Conservation (phyloP, 2,113 vertebrate species). For the Ia io region DNA sequence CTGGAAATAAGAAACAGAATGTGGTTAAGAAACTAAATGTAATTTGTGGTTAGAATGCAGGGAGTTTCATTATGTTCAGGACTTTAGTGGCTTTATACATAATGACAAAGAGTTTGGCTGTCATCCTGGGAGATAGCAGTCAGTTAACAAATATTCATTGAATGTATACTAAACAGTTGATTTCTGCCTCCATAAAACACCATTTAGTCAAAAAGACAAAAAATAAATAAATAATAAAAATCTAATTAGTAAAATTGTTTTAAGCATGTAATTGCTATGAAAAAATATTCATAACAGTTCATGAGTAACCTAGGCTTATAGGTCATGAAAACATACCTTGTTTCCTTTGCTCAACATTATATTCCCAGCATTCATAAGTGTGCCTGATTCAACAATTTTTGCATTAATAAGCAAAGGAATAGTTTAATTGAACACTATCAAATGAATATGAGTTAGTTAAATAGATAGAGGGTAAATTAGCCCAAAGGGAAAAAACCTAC, state of each 20-base stretch:
- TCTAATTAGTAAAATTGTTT: background rate
- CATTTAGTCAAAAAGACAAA: background rate
- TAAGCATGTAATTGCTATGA: background rate
- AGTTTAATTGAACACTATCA: background rate
- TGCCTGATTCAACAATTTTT: background rate
- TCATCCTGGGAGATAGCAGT: background rate
- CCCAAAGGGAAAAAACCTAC: background rate
- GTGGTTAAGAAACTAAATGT: background rate
- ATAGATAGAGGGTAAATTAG: background rate
- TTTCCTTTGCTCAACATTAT: background rate
- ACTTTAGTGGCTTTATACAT: background rate
- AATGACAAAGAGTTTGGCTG: background rate
- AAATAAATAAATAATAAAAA: background rate
- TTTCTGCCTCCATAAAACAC: background rate
- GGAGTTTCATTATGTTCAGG: background rate
- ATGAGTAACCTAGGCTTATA: background rate
- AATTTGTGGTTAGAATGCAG: background rate
- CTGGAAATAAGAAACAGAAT: background rate
- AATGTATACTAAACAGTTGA: background rate
- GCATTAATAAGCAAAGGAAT: background rate
- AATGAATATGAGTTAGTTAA: background rate
- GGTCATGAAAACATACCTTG: background rate
- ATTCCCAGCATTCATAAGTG: background rate
- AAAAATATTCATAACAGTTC: background rate
- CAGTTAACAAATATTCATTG: background rate